Evolutionary conservation across 2,113 vertebrate genomes (phyloP).

Genomic region (Siphamia tubifer): DNA sequence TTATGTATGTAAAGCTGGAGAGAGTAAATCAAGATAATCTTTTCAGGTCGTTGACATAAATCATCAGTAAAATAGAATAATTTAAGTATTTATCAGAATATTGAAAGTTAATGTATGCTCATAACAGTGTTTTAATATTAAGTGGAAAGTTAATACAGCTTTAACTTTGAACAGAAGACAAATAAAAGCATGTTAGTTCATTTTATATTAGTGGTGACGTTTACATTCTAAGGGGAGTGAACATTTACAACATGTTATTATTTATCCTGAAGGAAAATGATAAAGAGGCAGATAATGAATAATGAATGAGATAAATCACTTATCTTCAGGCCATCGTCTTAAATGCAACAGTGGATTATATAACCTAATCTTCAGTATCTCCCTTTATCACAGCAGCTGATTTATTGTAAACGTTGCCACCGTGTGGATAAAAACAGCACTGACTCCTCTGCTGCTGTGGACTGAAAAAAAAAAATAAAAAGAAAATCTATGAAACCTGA

Average conservation of each 20-base stretch:
- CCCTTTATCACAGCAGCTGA: neutral
- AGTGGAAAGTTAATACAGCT: neutral
- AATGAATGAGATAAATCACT: neutral
- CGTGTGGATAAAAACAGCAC: slow-evolving; percentile 40
- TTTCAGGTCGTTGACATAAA: slow-evolving; percentile 20
- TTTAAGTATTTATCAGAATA: neutral
- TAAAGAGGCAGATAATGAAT: too few relatives aligned
- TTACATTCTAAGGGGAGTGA: too few relatives aligned
- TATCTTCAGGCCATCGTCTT: neutral
- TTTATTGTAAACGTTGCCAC: slow-evolving; percentile 53
- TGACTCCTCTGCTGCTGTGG: neutral
- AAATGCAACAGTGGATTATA: neutral
- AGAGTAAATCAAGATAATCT: slow-evolving; percentile 35
- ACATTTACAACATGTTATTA: neutral
- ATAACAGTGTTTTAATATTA: neutral
- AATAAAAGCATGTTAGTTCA: neutral
- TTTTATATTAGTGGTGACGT: neutral
- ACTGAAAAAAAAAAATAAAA: neutral
- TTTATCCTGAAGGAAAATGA: neutral
- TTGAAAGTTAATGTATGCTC: neutral
- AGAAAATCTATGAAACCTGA: neutral
- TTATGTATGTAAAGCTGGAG: slow-evolving; percentile 27
- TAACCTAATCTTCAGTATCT: neutral
- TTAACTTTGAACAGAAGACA: neutral
- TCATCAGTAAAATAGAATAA: neutral